Conservation (phyloP, 2,888 invertebrate genomes). For the Anodontia alba region DNA sequence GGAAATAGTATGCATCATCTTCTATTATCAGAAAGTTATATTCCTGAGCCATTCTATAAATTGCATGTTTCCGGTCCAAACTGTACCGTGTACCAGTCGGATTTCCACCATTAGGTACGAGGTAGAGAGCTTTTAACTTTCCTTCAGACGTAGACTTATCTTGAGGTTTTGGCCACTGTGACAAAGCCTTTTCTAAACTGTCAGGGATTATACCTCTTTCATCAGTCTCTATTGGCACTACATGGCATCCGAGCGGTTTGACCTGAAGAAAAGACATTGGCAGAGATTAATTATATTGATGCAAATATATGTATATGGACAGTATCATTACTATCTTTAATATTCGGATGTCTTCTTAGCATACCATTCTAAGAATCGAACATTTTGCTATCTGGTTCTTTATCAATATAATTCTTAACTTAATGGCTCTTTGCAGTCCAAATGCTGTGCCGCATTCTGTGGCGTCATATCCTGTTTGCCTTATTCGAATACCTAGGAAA, state of each 20-base stretch:
- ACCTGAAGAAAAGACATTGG: not conserved
- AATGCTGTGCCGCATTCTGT: too few relatives aligned
- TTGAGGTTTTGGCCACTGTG: conserved; percentile 81
- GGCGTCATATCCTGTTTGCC: too few relatives aligned
- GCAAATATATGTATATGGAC: too few relatives aligned
- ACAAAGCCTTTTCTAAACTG: conserved; percentile 87
- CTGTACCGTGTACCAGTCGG: conserved; percentile 90
- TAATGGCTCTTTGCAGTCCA: too few relatives aligned
- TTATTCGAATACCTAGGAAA: too few relatives aligned
- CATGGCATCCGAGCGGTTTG: conserved; percentile 88
- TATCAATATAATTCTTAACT: too few relatives aligned
- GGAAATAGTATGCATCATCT: conserved; percentile 92
- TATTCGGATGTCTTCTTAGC: too few relatives aligned
- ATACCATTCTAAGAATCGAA: too few relatives aligned
- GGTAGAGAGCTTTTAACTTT: conserved; percentile 87
- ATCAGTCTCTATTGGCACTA: conserved; percentile 90
- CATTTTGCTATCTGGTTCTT: too few relatives aligned
- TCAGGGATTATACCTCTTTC: conserved; percentile 89
- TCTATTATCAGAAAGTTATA: conserved; percentile 92
- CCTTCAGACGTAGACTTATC: conserved; percentile 66
- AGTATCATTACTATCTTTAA: too few relatives aligned
- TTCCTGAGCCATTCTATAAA: conserved; percentile 91
- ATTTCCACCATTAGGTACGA: conserved; percentile 91
- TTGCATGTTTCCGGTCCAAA: conserved; percentile 88
- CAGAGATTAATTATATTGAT: too few relatives aligned